phyloP scores from a whole-genome alignment of 64 coral and sea anemone species.

The Stylophora pistillata region DNA sequence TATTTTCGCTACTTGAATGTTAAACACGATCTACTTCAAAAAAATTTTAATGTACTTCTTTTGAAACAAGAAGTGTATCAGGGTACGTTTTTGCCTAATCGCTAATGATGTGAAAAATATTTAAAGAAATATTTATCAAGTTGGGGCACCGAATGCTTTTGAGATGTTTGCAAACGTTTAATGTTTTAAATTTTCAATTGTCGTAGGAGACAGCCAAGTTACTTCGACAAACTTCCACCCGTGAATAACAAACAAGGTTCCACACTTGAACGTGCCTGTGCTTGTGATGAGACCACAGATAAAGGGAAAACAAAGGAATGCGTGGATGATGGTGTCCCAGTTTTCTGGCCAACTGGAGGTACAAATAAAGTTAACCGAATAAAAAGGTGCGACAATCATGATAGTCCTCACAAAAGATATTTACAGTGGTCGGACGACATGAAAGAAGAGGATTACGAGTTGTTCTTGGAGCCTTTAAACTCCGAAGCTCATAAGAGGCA shows the following conservation, averaged over 20 bases:
- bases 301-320: background rate
- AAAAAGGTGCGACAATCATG: slow-evolving; percentile 4
- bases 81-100: too few relatives aligned
- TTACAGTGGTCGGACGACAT: background rate
- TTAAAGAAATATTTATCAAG: too few relatives aligned
- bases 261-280: background rate
- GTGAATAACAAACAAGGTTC: background rate
- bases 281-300: background rate
- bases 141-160: too few relatives aligned
- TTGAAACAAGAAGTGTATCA: too few relatives aligned
- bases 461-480: background rate
- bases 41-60: too few relatives aligned
- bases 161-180: too few relatives aligned
- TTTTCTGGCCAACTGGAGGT: background rate
- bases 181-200: too few relatives aligned
- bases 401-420: background rate
- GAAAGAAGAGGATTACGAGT: background rate
- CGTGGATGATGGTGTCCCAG: background rate
- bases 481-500: background rate
- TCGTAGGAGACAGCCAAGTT: background rate
- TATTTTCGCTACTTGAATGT: too few relatives aligned
- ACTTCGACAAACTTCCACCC: background rate
- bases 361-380: background rate
- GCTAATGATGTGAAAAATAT: too few relatives aligned
- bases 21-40: too few relatives aligned